Percentiles rank a stretch among this genome's conserved stretches.
Conservation (phyloP, 2,888 invertebrate genomes). For the Plusia festucae region DNA sequence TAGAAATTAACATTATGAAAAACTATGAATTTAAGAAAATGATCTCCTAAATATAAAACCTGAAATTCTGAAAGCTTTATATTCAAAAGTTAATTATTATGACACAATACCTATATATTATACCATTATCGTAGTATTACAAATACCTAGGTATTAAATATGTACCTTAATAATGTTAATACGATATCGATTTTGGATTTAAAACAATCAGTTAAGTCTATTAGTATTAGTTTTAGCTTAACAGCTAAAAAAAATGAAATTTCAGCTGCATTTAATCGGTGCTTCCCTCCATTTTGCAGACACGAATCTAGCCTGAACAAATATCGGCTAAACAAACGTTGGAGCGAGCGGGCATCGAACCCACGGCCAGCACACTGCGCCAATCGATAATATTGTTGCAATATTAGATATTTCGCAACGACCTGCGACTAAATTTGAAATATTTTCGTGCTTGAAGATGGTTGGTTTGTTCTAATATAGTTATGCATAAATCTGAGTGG, state of each 20-base stretch:
- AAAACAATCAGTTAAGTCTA: background rate
- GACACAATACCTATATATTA: too few relatives aligned
- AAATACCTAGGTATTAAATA: too few relatives aligned
- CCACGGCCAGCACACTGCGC: background rate
- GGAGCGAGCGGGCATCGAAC: background rate
- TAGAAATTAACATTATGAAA: too few relatives aligned
- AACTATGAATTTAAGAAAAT: too few relatives aligned
- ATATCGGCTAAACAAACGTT: conserved; percentile 6
- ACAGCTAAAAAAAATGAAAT: background rate
- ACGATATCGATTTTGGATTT: background rate
- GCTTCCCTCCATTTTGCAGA: background rate
- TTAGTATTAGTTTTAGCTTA: too few relatives aligned
- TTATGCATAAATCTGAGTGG: too few relatives aligned
- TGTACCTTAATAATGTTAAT: too few relatives aligned
- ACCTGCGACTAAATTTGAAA: background rate
- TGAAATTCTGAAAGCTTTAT: too few relatives aligned
- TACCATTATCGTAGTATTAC: too few relatives aligned
- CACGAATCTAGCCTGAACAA: background rate
- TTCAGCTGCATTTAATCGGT: background rate
- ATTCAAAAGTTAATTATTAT: too few relatives aligned
- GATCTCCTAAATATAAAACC: too few relatives aligned
- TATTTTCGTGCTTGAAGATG: background rate
- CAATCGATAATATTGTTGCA: conserved; percentile 5
- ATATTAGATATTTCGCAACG: background rate
- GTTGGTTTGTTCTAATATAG: background rate